A percentile compares a stretch with the other conserved stretches of the same genome.
phyloP scores from a whole-genome alignment of 2,797 vertebrate genomes.

The Hozukius guyotensis region DNA sequence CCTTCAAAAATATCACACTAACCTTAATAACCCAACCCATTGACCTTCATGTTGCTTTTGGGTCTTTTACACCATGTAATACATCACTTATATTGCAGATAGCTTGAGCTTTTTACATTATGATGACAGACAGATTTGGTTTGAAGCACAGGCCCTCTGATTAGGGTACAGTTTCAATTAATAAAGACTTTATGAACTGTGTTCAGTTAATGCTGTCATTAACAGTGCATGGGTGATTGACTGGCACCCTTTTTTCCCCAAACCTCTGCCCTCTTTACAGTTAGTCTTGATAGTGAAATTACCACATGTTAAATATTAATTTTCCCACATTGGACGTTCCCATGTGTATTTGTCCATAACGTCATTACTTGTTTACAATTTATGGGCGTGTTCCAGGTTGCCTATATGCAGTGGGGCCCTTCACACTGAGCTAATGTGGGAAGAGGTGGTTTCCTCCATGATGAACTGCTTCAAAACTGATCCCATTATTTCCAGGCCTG shows the following conservation, averaged over 20 bases:
- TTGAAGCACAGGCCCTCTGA: conserved; percentile 34
- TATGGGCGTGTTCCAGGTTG: conserved; percentile 28
- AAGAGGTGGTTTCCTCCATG: conserved; percentile 77
- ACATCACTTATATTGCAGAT: conserved; percentile 19
- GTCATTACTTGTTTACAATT: conserved; percentile 58
- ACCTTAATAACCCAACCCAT: conserved; percentile 41
- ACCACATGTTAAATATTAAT: conserved; percentile 30
- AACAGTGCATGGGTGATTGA: conserved; percentile 52
- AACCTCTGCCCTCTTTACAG: conserved; percentile 31
- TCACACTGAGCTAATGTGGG: conserved; percentile 69
- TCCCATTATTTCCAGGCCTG: conserved; percentile 82
- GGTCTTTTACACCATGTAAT: conserved; percentile 29
- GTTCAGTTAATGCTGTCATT: conserved; percentile 53
- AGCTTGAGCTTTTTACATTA: conserved; percentile 15
- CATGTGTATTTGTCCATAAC: conserved; percentile 37
- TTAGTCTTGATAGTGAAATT: conserved; percentile 29
- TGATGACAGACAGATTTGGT: conserved; percentile 34
- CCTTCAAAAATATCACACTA: conserved; percentile 1
- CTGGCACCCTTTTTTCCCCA: conserved; percentile 30
- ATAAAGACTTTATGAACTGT: conserved; percentile 62
- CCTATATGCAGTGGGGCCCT: conserved; percentile 38
- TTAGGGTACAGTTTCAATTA: conserved; percentile 50
- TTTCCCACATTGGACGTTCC: neutral
- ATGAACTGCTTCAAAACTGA: conserved; percentile 84
- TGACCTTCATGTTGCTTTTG: conserved; percentile 29